phyloP scores from a whole-genome alignment of 1,140 invertebrate genomes.

The Potamilus streckersoni region DNA sequence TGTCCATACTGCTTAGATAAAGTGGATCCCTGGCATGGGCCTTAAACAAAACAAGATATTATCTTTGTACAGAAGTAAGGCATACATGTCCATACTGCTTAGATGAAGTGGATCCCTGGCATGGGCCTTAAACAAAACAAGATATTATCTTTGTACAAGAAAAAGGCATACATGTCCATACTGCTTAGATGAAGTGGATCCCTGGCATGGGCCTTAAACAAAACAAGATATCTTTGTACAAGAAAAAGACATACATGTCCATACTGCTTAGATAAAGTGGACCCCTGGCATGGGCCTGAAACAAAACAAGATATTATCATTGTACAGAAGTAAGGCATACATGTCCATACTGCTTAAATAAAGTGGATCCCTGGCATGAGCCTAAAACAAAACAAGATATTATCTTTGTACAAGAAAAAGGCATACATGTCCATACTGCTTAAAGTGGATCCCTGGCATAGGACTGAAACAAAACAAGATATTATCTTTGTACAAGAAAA shows the following conservation, averaged over 20 bases:
- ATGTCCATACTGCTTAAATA: conserved; percentile 72
- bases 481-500: background rate
- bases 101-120: conserved; percentile 73
- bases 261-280: conserved; percentile 72
- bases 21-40: conserved; percentile 74
- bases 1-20: conserved; percentile 71
- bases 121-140: conserved; percentile 67
- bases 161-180: conserved; percentile 71
- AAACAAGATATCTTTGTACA: conserved; percentile 61
- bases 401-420: background rate
- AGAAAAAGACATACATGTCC: conserved; percentile 70
- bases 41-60: conserved; percentile 57
- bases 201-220: conserved; percentile 69
- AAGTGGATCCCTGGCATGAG: conserved; percentile 73
- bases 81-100: conserved; percentile 71
- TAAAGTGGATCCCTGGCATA: conserved; percentile 73
- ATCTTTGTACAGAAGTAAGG: conserved; percentile 69
- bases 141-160: conserved; percentile 69
- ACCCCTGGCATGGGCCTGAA: conserved; percentile 72
- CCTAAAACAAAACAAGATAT: conserved; percentile 61
- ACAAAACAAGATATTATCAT: conserved; percentile 61
- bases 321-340: conserved; percentile 68
- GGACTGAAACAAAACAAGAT: conserved; percentile 65
- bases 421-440: conserved; percentile 70
- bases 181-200: conserved; percentile 73